These are phyloP conservation scores for Zosterops lateralis DNA, from an alignment of 2,113 vertebrate genomes.

Conservation along the genomic window DNA sequence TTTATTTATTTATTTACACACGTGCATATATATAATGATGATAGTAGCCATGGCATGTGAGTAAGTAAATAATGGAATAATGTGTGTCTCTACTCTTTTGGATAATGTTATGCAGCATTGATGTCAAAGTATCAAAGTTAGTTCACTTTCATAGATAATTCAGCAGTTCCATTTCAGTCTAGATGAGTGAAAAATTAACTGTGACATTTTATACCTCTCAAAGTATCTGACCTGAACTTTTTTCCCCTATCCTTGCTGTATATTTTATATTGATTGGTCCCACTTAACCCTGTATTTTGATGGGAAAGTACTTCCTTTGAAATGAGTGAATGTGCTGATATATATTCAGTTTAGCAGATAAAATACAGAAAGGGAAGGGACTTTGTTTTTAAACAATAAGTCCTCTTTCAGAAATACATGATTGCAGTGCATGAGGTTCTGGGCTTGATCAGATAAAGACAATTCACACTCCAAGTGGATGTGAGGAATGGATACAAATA, in stretches of 20 bases:
- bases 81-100: neutral
- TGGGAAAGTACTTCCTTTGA: neutral
- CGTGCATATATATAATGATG: neutral
- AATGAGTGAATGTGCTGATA: neutral
- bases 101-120: neutral
- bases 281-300: constrained; percentile 30
- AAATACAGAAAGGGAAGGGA: neutral
- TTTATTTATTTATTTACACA: too few relatives aligned
- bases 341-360: neutral
- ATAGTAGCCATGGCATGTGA: neutral
- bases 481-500: neutral
- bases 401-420: neutral
- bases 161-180: neutral
- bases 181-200: constrained; percentile 49
- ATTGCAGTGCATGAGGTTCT: neutral
- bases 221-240: constrained; percentile 17
- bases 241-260: neutral
- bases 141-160: constrained; percentile 55
- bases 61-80: constrained; percentile 26
- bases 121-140: constrained; percentile 42
- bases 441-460: neutral
- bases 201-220: constrained; percentile 34
- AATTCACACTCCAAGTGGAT: neutral
- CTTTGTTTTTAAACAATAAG: neutral
- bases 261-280: constrained; percentile 41